Base-by-base conservation (phyloP, 1,140 invertebrate genomes). In the Magallana gigas region DNA sequence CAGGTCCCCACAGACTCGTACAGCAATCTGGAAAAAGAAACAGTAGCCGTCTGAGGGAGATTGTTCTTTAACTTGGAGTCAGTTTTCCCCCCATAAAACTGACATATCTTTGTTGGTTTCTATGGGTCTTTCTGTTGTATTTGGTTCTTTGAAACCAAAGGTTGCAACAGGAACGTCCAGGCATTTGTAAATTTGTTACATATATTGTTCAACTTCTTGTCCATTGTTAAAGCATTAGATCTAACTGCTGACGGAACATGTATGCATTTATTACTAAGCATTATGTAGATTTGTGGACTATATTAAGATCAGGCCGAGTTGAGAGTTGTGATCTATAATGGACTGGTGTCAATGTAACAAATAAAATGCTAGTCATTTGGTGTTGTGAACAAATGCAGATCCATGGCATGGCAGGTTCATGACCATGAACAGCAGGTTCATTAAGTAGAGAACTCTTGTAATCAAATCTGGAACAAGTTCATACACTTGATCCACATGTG, bases 31-130 rank as follows among this genome's bases (percentile, higher is more conserved):
- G 90, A 91, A 76, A 87, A 91, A 59, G 91, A 92, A 85, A 89
- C 89, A 29, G 60, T 92, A 36, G 89, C 89, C 29, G 91, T 92
- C 59, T 92, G 91, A 92, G 62, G 60, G 85, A 4, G 56, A 57
- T 58, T 68, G 58, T 81, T 59, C 14, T 48, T 60, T 58, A 29
- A 81, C 68, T 81, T 81, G 68, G 82, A 62, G 87, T 91, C 86
- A 59, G 87, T 88, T 91, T 91, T 88, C 76, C 88, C 90, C 90
- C 90, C 90, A 85, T 83, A 48, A 89, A 89, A 85, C 88, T 89
- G 88, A 89, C 86, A 87, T 83, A 48, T 84, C 6, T 88, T 88
- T 80, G 83, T 84, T 59, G 60, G 83, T 84, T 84, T 84, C 60
- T 84, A 58, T n/a, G 14, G 23, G 29, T 18, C 68, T 76, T 76